phyloP scores from a whole-genome alignment of 2,888 invertebrate species.

The Bursaphelenchus okinawaensis region DNA sequence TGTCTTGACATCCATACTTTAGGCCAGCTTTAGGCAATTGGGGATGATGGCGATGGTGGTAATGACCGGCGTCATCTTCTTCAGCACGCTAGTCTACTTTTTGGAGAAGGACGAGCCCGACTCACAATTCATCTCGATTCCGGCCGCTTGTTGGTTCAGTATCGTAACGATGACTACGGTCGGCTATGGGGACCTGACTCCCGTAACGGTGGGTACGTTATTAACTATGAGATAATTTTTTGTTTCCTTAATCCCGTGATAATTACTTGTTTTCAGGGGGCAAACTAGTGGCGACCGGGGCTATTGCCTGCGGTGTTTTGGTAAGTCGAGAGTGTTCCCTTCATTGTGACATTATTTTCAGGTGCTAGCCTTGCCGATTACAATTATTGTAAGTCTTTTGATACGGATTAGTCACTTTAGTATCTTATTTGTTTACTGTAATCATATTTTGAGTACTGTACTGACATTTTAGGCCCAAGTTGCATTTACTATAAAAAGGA shows the following conservation, averaged over 20 bases:
- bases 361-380: conserved; percentile 29
- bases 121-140: conserved; percentile 47
- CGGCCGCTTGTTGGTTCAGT: conserved; percentile 52
- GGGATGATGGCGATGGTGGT: conserved; percentile 56
- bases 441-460: neutral
- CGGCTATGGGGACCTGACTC: conserved; percentile 48
- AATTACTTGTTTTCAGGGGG: no score
- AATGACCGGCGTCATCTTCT: conserved; percentile 52
- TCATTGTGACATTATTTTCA: neutral
- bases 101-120: conserved; percentile 52
- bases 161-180: conserved; percentile 53
- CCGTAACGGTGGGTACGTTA: conserved; percentile 45
- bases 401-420: neutral
- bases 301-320: conserved; percentile 29
- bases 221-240: no score
- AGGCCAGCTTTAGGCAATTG: conserved; percentile 44
- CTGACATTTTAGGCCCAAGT: conserved; percentile 37
- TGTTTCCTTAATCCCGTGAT: neutral
- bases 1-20: conserved; percentile 2
- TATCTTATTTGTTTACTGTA: no score
- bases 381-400: conserved; percentile 37
- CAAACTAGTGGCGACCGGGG: conserved; percentile 49
- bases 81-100: conserved; percentile 51
- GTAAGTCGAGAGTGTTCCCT: conserved; percentile 4
- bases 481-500: conserved; percentile 33